These are phyloP conservation scores for Cochlearius cochlearius DNA, from an alignment of 2,113 vertebrate species.

Conservation along the genomic window DNA sequence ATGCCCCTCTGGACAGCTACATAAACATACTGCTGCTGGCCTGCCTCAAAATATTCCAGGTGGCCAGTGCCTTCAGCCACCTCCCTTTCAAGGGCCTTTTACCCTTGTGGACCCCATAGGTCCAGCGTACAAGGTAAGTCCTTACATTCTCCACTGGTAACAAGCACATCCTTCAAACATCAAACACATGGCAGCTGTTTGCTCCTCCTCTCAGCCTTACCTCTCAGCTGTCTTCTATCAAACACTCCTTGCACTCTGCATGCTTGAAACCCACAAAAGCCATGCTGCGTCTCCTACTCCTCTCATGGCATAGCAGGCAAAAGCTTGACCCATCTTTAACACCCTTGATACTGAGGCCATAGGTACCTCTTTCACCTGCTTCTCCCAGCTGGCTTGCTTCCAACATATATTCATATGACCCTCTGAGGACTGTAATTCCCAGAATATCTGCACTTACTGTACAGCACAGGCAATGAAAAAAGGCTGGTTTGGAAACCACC, in stretches of 20 bases:
- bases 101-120: not conserved
- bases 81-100: not conserved
- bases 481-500: not conserved
- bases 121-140: rapidly evolving
- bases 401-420: not conserved
- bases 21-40: not conserved
- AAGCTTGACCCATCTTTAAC: not conserved
- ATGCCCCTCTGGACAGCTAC: too few relatives aligned
- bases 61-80: not conserved
- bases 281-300: not conserved
- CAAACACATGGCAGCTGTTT: not conserved
- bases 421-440: not conserved
- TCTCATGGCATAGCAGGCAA: not conserved
- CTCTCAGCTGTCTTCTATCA: not conserved
- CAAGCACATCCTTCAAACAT: not conserved
- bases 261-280: not conserved
- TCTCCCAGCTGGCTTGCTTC: not conserved
- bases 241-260: not conserved
- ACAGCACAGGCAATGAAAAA: not conserved
- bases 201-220: not conserved
- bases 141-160: not conserved
- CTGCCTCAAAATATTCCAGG: not conserved
- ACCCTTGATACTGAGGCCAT: not conserved
- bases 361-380: not conserved
- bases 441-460: not conserved